Evolutionary conservation across 2,888 invertebrate genomes (phyloP).

Genomic region (Apotomis turbidana): DNA sequence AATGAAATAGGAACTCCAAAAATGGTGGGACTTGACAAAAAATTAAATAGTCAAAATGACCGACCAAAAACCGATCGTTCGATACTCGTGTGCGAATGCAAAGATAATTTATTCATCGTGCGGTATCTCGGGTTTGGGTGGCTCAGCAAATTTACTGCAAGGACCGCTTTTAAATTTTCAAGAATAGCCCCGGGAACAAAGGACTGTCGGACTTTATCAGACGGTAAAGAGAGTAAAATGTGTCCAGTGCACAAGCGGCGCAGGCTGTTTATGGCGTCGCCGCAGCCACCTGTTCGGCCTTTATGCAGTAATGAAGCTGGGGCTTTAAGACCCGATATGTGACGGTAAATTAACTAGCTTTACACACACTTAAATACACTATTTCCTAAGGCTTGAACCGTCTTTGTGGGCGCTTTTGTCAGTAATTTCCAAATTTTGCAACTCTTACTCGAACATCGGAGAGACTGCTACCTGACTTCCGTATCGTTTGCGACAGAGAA

Average conservation of each 20-base stretch:
- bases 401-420: too few relatives aligned
- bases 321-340: conserved; percentile 10
- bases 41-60: conserved; percentile 12
- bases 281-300: conserved; percentile 62
- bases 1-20: not conserved
- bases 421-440: too few relatives aligned
- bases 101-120: conserved; percentile 69
- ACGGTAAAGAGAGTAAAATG: conserved; percentile 76
- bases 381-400: not conserved
- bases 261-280: conserved; percentile 59
- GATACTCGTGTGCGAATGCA: conserved; percentile 46
- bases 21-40: not conserved
- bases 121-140: conserved; percentile 58
- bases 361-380: not conserved
- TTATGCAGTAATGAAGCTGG: conserved; percentile 46
- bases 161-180: conserved; percentile 76
- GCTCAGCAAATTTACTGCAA: conserved; percentile 68
- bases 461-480: too few relatives aligned
- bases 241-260: conserved; percentile 69
- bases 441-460: too few relatives aligned
- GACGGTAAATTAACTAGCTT: conserved; percentile 11
- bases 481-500: too few relatives aligned
- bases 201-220: conserved; percentile 69
- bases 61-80: conserved; percentile 22
- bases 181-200: conserved; percentile 70